Evolutionary conservation across 2,888 invertebrate species (phyloP).

Genomic region (Ferdinandea cuprea): DNA sequence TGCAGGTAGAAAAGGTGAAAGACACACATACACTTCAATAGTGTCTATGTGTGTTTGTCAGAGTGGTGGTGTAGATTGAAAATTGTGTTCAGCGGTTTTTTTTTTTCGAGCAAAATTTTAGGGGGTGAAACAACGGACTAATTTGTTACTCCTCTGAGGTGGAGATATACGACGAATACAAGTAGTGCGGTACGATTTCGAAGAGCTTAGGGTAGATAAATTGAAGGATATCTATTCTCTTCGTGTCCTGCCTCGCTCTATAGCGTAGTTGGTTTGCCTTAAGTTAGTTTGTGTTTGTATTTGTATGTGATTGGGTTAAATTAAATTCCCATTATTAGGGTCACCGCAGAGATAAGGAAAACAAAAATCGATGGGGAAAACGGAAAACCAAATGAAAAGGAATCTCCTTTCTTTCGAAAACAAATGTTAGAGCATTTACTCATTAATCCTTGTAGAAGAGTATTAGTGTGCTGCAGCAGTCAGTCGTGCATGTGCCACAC

Average conservation of each 20-base stretch:
- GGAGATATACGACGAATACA: neutral
- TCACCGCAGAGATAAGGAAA: slow-evolving; percentile 53
- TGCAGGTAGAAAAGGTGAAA: slow-evolving; percentile 32
- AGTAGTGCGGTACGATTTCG: slow-evolving; percentile 20
- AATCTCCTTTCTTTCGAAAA: slow-evolving; percentile 21
- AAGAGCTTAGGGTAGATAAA: slow-evolving; percentile 55
- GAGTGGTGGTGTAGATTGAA: slow-evolving; percentile 73
- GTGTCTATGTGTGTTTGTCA: slow-evolving; percentile 73
- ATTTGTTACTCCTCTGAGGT: slow-evolving; percentile 42
- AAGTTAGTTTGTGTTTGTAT: slow-evolving; percentile 17
- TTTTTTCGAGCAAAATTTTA: neutral
- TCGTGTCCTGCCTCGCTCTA: neutral
- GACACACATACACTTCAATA: slow-evolving; percentile 53
- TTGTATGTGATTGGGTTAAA: slow-evolving; percentile 53
- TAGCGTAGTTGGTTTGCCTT: no score
- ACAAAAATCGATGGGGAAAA: slow-evolving; percentile 65
- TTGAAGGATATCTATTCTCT: slow-evolving; percentile 60
- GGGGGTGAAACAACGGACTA: slow-evolving; percentile 46
- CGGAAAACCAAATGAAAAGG: slow-evolving; percentile 35
- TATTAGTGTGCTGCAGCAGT: slow-evolving; percentile 59
- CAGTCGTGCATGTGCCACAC: slow-evolving; percentile 51
- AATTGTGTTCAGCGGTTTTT: slow-evolving; percentile 63
- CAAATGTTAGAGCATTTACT: slow-evolving; percentile 18
- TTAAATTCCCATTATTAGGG: slow-evolving; percentile 71
- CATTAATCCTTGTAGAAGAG: slow-evolving; percentile 21